Conservation (phyloP, 2,113 vertebrate species). For the Pristiophorus japonicus region DNA sequence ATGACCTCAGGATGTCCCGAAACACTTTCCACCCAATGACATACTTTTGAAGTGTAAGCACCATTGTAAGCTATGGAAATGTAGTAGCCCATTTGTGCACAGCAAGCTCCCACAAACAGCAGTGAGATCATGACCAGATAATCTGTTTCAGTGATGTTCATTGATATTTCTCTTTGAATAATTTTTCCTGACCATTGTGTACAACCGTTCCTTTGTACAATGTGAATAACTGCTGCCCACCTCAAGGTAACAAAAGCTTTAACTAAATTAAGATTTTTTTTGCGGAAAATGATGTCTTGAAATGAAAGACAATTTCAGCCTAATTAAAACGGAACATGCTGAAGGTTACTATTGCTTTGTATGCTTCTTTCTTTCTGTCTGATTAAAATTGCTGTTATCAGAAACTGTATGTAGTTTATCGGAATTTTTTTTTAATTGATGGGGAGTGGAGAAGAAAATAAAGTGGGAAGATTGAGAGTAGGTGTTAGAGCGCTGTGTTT, state of each 20-base stretch:
- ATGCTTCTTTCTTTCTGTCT: not conserved
- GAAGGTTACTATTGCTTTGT: not conserved
- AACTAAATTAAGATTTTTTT: not conserved
- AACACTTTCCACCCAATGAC: not conserved
- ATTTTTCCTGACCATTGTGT: not conserved
- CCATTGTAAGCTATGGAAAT: not conserved
- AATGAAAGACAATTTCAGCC: not conserved
- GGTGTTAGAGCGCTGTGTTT: not conserved
- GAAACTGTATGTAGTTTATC: not conserved
- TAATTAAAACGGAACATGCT: not conserved
- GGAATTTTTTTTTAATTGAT: not conserved
- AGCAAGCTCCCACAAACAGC: not conserved
- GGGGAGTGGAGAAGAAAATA: not conserved
- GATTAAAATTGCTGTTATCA: not conserved
- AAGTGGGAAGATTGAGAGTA: not conserved
- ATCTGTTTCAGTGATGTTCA: not conserved
- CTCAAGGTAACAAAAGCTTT: not conserved
- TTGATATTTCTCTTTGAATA: not conserved
- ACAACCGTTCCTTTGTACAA: not conserved
- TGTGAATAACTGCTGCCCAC: not conserved
- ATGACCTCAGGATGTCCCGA: not conserved
- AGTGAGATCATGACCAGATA: not conserved
- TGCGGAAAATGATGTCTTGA: not conserved
- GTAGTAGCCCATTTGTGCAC: not conserved
- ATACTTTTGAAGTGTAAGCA: not conserved